Base-by-base conservation (phyloP, 2,797 vertebrate genomes). In the Perodicticus potto region DNA sequence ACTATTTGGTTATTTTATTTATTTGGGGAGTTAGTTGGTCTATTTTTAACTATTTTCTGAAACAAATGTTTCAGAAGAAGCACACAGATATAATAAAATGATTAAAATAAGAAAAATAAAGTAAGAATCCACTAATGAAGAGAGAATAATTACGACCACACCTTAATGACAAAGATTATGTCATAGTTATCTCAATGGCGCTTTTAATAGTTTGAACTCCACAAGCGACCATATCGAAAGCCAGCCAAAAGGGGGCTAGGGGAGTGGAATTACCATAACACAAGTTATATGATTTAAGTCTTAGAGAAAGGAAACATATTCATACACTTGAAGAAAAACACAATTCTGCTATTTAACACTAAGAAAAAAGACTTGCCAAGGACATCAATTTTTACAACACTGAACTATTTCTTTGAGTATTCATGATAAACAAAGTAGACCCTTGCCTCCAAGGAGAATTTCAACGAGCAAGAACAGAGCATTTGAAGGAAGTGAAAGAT, bases 31-130 rank as follows among this genome's bases (percentile, higher is more conserved):
- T 67, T 81, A 37, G 32, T 77, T 74, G 27, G 53, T 27, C 49
- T 27, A 25, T 55, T 89, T 67, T 32, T 23, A 82, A 53, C 73
- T 86, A 59, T 77, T 65, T 83, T 49, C 59, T 81, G 32, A 94
- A 95, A 53, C 29, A 82, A 84, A 78, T 32, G 20, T 49, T 74
- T 74, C 57, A n/a, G 53, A 94, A 83, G 37, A 91, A 83, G 92
- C 55, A 3, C 11, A 17, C 3, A 53, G 23, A 10, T 16, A 19
- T 19, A 10, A 8, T 32, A 55, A 80, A 55, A 29, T 19, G 23
- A 43, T 80, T 40, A 23, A 70, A 70, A 53, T 23, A 53, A 88
- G 76, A 82, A 92, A 89, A 63, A 53, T 0, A 57, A 57, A 91
- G 40, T 32, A 27, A 72, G 29, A 67, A 23, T 73, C 55, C 86